Base-by-base conservation (phyloP, 2,797 vertebrate genomes). In the Bryconaethiops microstoma region DNA sequence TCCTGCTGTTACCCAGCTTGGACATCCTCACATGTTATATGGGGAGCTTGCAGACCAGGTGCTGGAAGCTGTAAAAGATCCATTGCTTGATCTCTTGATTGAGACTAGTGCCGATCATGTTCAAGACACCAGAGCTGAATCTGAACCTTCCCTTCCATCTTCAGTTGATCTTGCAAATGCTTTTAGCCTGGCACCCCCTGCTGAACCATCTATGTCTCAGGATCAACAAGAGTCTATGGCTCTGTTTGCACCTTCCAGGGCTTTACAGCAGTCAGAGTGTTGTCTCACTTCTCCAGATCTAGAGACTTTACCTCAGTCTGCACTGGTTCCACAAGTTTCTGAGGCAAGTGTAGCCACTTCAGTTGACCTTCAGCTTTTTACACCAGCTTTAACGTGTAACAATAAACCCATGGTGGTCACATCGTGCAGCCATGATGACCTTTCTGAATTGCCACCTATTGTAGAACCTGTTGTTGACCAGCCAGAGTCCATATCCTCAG, bases 81-180 rank as follows among this genome's bases (percentile, higher is more conserved):
- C 60, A 48, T 69, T 65, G 14, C 42, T 76, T 65, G 73, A 63
- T 48, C 50, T 35, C 25, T 25, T 16, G 16, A 4, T 14, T 45
- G 10, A 23, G 21, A 17, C 60, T 69, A 67, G 39, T 60, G 14
- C 35, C 60, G 45, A 10, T 35, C 83, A 39, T 10, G 60, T 67
- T 74, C 64, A 25, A 35, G 63, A 68, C 21, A 55, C 65, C 35
- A 62, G 35, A 62, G 19, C 75, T 16, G 68, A 70, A 54, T 29
- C 67, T 17, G 23, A 76, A 21, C 42, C 71, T 52, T 65, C 48
- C 62, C 16, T 65, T 74, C 48, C 10, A 13, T 50, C 48, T 50
- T 29, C 6, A 21, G 13, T 42, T 70, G 72, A 73, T 40, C 16
- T 78, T 2, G 8, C 63, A 45, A 29, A 17, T 55, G 59, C 39